Evolutionary conservation across 2,888 invertebrate genomes (phyloP).

Genomic region (Thymelicus acteon): DNA sequence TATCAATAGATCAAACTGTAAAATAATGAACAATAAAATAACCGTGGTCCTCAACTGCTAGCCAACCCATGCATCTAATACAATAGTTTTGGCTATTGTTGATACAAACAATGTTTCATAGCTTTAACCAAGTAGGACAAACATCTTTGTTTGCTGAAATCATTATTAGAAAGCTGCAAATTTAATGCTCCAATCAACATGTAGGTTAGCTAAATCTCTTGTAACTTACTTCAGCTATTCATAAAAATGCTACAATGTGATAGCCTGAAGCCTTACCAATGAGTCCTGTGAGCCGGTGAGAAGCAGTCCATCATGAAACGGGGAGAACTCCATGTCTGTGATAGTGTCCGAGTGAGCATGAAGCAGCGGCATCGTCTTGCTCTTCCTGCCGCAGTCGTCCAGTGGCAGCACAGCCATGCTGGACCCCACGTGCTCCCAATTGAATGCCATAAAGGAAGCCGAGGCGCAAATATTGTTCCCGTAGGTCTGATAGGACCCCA

Average conservation of each 20-base stretch:
- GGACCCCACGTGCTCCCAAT: constrained; percentile 96
- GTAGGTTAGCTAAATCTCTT: constrained; percentile 46
- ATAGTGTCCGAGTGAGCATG: constrained; percentile 96
- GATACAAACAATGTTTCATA: not conserved
- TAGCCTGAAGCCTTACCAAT: constrained; percentile 81
- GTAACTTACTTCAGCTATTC: constrained; percentile 29
- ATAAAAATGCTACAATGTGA: not conserved
- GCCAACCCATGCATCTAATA: not conserved
- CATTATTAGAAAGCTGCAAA: constrained; percentile 49
- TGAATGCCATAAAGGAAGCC: constrained; percentile 97
- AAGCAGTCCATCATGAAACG: constrained; percentile 96
- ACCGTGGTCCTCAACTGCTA: too few species aligned
- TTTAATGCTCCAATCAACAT: constrained; percentile 48
- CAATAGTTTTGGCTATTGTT: not conserved
- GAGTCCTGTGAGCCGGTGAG: constrained; percentile 96
- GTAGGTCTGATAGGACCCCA: constrained; percentile 96
- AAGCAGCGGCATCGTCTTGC: constrained; percentile 93
- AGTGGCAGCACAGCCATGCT: constrained; percentile 95
- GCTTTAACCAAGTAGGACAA: constrained; percentile 25
- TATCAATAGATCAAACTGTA: too few species aligned
- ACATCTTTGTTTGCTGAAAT: constrained; percentile 39
- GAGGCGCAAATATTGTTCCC: constrained; percentile 98
- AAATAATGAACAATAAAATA: too few species aligned
- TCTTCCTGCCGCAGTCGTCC: constrained; percentile 94
- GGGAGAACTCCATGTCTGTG: constrained; percentile 97